Percentiles rank a stretch among this genome's conserved stretches.
Evolutionary conservation across 2,797 vertebrate species (phyloP).

Genomic region (Micrastur ruficollis): DNA sequence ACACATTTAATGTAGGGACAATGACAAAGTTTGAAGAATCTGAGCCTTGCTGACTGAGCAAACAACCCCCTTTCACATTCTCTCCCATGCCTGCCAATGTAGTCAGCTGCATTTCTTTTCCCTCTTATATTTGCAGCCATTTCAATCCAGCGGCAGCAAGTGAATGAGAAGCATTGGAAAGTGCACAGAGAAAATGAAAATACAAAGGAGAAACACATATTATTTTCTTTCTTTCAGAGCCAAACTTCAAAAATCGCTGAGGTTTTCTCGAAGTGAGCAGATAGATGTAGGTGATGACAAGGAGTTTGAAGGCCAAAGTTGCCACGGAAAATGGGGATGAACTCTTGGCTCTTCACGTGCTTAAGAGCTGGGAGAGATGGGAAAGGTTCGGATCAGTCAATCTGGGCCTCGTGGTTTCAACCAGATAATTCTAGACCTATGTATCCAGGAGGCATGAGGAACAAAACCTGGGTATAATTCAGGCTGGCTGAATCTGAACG

Average conservation of each 20-base stretch:
- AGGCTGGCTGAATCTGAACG: not conserved
- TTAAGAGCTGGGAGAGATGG: not conserved
- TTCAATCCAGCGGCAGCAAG: not conserved
- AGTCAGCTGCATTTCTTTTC: not conserved
- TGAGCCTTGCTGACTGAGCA: not conserved
- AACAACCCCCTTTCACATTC: not conserved
- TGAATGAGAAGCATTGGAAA: not conserved
- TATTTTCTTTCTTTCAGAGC: not conserved
- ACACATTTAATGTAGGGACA: not conserved
- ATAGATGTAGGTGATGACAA: not conserved
- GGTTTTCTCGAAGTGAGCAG: not conserved
- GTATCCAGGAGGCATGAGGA: not conserved
- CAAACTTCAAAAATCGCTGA: not conserved
- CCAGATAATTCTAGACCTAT: not conserved
- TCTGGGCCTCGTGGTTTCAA: not conserved
- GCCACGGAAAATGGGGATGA: not conserved
- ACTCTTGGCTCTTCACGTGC: not conserved
- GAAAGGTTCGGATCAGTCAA: not conserved
- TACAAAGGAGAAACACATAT: not conserved
- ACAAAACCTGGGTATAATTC: not conserved
- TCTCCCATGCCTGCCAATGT: not conserved
- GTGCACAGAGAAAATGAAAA: not conserved
- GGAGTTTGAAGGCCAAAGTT: not conserved
- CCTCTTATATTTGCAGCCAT: not conserved
- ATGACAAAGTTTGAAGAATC: not conserved